Evolutionary conservation across 2,113 vertebrate genomes (phyloP), one percentile per base, ranked within the genome.

Genomic region (Colossoma macropomum): DNA sequence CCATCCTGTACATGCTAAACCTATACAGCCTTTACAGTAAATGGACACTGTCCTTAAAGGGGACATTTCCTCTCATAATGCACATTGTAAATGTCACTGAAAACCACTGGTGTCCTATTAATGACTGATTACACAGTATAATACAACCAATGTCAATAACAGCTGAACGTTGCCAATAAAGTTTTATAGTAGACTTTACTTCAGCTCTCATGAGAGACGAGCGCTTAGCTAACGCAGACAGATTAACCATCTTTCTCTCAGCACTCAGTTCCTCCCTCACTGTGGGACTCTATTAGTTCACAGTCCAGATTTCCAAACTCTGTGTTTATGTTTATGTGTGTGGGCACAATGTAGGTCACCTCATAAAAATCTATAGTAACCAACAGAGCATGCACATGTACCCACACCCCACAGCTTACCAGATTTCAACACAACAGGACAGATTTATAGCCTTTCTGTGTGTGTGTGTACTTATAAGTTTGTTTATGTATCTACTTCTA

Each of bases 291-390:
- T 54, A 41, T 68, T 19, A 75, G 21, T 56, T 56, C 21, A 73
- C 48, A 63, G 54, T 32, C 19, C 27, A 54, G 23, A 59, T 38
- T 77, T 21, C 56, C 10, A 13, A 10, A 32, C 19, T 30, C 41
- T 11, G 16, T 41, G 6, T 19, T 12, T 73, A 8, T 52, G n/a
- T 65, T 1, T 21, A 0, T 75, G 7, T 75, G 21, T 32, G 23
- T 75, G 71, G 68, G 21, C 28, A 41, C 45, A 54, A 59, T 82
- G 59, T 75, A 68, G 72, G 72, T 82, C 80, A 75, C 52, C 69
- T 80, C 52, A 62, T 34, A 52, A 3, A 60, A 32, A 12, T 62
- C 3, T 19, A 19, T 19, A 50, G 48, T 1, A 1, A 1, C 10
- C 13, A 10, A 28, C 25, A 76, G 19, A 25, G 19, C 56, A 68